Base-by-base conservation (phyloP, 2,113 vertebrate genomes). In the Suricata suricatta region DNA sequence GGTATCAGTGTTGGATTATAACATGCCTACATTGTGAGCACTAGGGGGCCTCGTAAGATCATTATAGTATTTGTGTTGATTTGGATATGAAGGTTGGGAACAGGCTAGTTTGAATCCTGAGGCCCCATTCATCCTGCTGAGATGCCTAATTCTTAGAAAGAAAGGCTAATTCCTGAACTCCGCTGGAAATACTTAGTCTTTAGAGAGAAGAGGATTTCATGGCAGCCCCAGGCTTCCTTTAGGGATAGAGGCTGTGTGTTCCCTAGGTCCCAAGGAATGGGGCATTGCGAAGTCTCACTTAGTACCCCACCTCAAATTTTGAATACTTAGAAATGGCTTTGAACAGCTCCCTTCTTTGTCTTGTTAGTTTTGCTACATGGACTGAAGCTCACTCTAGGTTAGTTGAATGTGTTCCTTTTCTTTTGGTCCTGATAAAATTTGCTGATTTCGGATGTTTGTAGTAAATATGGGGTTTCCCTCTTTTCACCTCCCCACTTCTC, bases 21-120 rank as follows among this genome's bases (percentile, higher is more conserved):
- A 79, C 31, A 29, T 29, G 3, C 69, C 64, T 47, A 16, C 27
- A 0, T 82, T 38, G 4, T 60, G 92, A 97, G 44, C 99, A 97
- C 98, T 98, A 99, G 99, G 95, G 98, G 99, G 98, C 98, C 95
- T 97, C 92, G 25, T 82, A 80, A 91, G 89, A 96, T 31, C 64
- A 66, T 60, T 71, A 79, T 10, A 52, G 47, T n/a, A 47, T n/a
- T 9, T 2, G 12, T 33, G 11, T 12, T 5, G 31, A 72, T 86
- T 52, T 41, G 0, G 13, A 0, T 23, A 44, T 31, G 64, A 44
- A 92, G 80, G 54, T 89, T 76, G 25, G 21, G 38, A 82, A n/a
- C 1, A 63, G 83, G 7, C 85, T 12, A 3, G 0, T 79, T 96
- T 41, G 10, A 69, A 17, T 21, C 38, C 25, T 21, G 29, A 72